Base-by-base conservation (phyloP, 2,888 invertebrate genomes). In the Aporophyla lueneburgensis region DNA sequence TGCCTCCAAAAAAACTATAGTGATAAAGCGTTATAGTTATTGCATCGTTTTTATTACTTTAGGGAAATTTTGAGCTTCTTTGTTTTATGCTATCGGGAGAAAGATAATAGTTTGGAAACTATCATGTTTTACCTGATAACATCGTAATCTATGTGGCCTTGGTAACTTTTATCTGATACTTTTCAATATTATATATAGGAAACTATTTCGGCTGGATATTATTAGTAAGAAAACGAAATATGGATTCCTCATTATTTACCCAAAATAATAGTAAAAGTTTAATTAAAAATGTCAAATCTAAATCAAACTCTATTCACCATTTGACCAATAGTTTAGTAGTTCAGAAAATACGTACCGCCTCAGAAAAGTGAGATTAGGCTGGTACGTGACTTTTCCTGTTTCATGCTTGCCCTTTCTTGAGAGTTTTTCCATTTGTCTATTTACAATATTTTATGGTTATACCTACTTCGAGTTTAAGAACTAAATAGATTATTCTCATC, bases 31-130 rank as follows among this genome's bases (percentile, higher is more conserved):
- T 49, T 70, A 81, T 71, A 65, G 77, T 71, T 74, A 71, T 80
- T 63, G 69, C 59, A 79, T 51, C 12, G 71, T 74, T 81, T 33
- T 80, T 83, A 83, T 81, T 80, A 81, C 81, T 74, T 78, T 67
- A 74, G 62, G 69, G 69, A 78, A 77, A 80, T 61, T 78, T 76
- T 75, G 51, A 62, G 33, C 21, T 58, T 49, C 43, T 71, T 71
- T 63, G n/a, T 77, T 77, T 76, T 84, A 49, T 76, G 40, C 46
- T 51, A 59, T 43, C 24, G 27, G 10, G 14, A 40, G 16, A 9
- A 49, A 59, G 19, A 51, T 27, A 12, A 56, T 16, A 27, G 49
- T 53, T 77, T 19, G 14, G 5, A 46, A 68, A 61, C 1, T 46
- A 7, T 24, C 19, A 33, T 33, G n/a, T 16, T 58, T n/a, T 33